Evolutionary conservation across 2,113 vertebrate species (phyloP), one percentile per base, ranked within the genome.

Genomic region (Aspidoscelis tigris): DNA sequence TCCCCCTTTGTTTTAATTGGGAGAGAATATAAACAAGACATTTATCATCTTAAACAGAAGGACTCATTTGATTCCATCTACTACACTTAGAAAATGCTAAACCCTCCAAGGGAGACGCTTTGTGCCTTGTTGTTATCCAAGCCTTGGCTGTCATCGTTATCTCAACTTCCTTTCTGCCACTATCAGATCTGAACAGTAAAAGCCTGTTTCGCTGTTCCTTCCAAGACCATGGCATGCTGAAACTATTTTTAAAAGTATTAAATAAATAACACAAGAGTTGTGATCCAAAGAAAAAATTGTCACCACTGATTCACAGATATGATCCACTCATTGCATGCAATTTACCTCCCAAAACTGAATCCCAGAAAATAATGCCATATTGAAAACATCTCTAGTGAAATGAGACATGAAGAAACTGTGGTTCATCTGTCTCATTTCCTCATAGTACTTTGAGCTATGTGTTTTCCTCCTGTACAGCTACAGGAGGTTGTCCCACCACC

Each of bases 261-360:
- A 47, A 26, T 68, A 33, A 69, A 69, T 80, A 26, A 69, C 43
- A 53, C 14, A 80, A 53, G 43, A 69, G 33, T 1, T 16, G 64
- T 81, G 6, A 7, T 0, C 58, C 26, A 78, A 76, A 81, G 85
- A 87, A 85, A 85, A 58, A 5, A 58, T 65, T 90, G 72, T 43
- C 78, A 33, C 53, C 74, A 44, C 61, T 73, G 43, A 66, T 24
- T 68, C 44, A 82, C 22, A 24, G 1, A 72, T 39, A 16, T 50
- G 24, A 41, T 86, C 76, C 78, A 7, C 58, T 3, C 21, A 61
- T 21, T 33, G 76, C 43, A 80, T 11, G 14, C 26, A 80, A 22
- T 33, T 78, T 24, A 39, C 4, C 8, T 78, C 64, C 33, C 33
- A 3, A 22, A 21, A 20, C 65, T 66, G 11, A 21, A 65, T 7